Base-by-base conservation (phyloP, 1,140 invertebrate genomes). In the Diplogasteroides magnus region DNA sequence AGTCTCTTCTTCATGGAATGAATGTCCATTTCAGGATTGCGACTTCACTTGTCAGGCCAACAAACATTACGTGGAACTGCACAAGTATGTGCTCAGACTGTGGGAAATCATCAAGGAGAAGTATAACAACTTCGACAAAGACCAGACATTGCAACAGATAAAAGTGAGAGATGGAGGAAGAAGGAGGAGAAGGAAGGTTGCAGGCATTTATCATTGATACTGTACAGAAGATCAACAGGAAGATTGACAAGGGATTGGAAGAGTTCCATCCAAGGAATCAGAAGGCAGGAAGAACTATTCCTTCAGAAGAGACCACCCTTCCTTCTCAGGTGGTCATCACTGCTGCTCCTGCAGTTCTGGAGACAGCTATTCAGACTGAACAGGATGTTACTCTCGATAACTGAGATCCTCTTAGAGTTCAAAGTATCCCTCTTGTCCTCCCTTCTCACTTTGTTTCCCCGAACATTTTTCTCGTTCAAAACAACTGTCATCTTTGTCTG, bases 41-140 rank as follows among this genome's bases (percentile, higher is more conserved):
- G 69, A 74, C 29, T 25, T 74, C 59, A 55, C 64, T 1, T 74
- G 73, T 55, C 69, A 73, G 61, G 60, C 70, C 11, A 60, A 56
- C 28, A 74, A 73, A 61, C 73, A 74, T 48, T 67, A 72, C 61
- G 55, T 27, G 2, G 67, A 67, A 31, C 69, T 74, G 27, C 73
- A 74, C 31, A 64, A 74, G 57, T 74, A 74, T 56, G 73, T 71
- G n/a, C 60, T 72, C 13, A 67, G 31, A 26, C 37, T 74, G 14
- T 74, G 73, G 73, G 67, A 67, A 31, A 68, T 72, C 23, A n/a
- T 74, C 48, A 74, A 74, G 69, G 64, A 74, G 29, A 74, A 74
- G 58, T 67, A 72, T 28, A 32, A 64, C 6, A 66, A 73, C 26
- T 74, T 74, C 31, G 73, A 74, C 48, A 29, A 64, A 31, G 73